A percentile compares a stretch with the other conserved stretches of the same genome.
Evolutionary conservation across 2,888 invertebrate genomes (phyloP).

Genomic region (Volucella zonaria): DNA sequence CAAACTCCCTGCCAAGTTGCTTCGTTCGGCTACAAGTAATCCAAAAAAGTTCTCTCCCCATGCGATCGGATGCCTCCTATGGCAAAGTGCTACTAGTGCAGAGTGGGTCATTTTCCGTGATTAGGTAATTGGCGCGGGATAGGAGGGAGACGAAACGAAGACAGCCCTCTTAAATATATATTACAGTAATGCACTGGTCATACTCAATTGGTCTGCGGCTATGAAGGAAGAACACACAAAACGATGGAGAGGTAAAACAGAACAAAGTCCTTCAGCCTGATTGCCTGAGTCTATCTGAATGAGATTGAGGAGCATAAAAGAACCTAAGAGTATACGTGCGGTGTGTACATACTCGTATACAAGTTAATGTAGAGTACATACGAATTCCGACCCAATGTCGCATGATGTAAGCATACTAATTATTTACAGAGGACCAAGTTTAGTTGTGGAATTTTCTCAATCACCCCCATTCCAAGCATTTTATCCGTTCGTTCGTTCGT

Average conservation of each 20-base stretch:
- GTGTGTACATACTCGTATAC: background rate
- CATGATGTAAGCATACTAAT: conserved; percentile 70
- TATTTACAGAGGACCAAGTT: conserved; percentile 69
- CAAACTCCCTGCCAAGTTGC: conserved; percentile 32
- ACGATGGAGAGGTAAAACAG: conserved; percentile 21
- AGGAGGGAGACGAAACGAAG: conserved; percentile 30
- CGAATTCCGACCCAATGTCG: conserved; percentile 68
- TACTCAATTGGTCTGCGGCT: conserved; percentile 56
- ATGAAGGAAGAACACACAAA: conserved; percentile 43
- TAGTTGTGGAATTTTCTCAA: conserved; percentile 55
- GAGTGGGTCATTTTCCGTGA: conserved; percentile 62
- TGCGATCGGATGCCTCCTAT: conserved; percentile 56
- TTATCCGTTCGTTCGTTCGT: conserved; percentile 8
- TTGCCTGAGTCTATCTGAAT: conserved; percentile 58
- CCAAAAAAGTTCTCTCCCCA: conserved; percentile 17
- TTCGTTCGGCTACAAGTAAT: conserved; percentile 2
- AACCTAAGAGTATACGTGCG: conserved; percentile 11
- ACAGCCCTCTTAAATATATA: conserved; percentile 66
- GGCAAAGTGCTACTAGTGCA: conserved; percentile 52
- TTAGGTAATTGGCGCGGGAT: conserved; percentile 68
- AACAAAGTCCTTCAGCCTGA: conserved; percentile 52
- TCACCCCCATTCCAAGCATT: conserved; percentile 23
- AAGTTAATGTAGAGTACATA: conserved; percentile 57
- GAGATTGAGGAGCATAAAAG: conserved; percentile 53
- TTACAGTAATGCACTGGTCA: conserved; percentile 71